Percentiles rank a stretch among this genome's conserved stretches.
Evolutionary conservation across 1,140 invertebrate genomes (phyloP).

Genomic region (Pollicipes pollicipes): DNA sequence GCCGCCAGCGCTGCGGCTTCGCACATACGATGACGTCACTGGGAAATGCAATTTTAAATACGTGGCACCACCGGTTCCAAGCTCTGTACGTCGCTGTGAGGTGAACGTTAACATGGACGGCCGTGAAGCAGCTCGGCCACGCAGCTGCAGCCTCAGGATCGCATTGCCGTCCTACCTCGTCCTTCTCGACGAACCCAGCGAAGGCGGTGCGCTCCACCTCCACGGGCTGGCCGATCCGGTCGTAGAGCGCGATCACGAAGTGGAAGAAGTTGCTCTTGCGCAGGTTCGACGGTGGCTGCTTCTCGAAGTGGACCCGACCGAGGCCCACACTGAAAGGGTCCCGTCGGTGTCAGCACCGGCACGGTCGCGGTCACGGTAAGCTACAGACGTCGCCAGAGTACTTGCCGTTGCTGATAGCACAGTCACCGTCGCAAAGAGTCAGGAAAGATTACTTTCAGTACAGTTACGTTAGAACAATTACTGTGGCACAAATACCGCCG

Average conservation of each 20-base stretch:
- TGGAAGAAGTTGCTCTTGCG: constrained; percentile 99
- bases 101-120: too few species aligned
- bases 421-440: constrained; percentile 5
- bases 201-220: constrained; percentile 97
- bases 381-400: not conserved
- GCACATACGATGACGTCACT: too few species aligned
- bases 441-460: not conserved
- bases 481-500: not conserved
- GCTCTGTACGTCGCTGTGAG: too few species aligned
- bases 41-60: too few species aligned
- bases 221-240: constrained; percentile 82
- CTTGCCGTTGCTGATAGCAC: constrained; percentile 5
- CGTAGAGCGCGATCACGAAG: constrained; percentile 96
- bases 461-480: constrained; percentile 5
- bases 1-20: too few species aligned
- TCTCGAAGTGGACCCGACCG: constrained; percentile 93
- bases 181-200: constrained; percentile 98
- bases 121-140: too few species aligned
- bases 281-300: constrained; percentile 96
- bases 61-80: too few species aligned
- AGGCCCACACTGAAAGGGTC: constrained; percentile 56
- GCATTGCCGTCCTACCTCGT: constrained; percentile 84
- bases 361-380: not conserved
- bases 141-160: too few species aligned
- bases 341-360: constrained; percentile 4